Conservation (phyloP, 2,797 vertebrate genomes). For the Chiroxiphia lanceolata region DNA sequence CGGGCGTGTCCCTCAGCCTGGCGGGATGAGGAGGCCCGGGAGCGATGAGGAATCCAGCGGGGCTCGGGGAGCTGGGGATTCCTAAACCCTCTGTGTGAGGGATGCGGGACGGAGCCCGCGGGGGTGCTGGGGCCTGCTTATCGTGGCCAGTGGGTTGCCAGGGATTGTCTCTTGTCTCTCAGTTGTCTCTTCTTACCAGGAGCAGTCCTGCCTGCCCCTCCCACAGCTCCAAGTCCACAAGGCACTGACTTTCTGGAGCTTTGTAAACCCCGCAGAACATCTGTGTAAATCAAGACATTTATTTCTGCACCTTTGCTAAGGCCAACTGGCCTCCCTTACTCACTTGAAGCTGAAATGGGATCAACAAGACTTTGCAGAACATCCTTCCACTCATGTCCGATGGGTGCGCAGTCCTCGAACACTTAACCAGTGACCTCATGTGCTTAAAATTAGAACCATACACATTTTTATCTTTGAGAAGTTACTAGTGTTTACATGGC, state of each 20-base stretch:
- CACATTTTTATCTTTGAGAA: neutral
- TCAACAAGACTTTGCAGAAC: accelerated
- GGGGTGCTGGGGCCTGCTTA: neutral
- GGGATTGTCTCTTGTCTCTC: neutral
- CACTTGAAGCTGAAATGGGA: neutral
- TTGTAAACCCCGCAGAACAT: neutral
- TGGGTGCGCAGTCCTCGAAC: neutral
- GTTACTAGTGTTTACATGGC: neutral
- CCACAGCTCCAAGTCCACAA: neutral
- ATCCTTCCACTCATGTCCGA: neutral
- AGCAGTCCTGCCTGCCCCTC: neutral
- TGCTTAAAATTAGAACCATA: slow-evolving; percentile 37
- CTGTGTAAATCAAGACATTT: neutral
- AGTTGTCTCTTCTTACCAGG: neutral
- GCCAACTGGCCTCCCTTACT: neutral
- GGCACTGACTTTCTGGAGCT: neutral
- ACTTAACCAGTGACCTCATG: neutral
- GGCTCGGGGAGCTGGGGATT: no score
- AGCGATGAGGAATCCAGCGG: neutral
- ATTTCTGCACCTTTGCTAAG: neutral
- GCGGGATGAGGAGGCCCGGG: neutral
- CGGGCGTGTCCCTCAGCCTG: neutral
- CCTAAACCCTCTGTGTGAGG: accelerated
- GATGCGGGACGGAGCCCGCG: neutral
- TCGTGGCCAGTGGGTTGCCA: no score